These are phyloP conservation scores for Pterostichus madidus DNA, from an alignment of 2,888 invertebrate species.

Conservation along the genomic window DNA sequence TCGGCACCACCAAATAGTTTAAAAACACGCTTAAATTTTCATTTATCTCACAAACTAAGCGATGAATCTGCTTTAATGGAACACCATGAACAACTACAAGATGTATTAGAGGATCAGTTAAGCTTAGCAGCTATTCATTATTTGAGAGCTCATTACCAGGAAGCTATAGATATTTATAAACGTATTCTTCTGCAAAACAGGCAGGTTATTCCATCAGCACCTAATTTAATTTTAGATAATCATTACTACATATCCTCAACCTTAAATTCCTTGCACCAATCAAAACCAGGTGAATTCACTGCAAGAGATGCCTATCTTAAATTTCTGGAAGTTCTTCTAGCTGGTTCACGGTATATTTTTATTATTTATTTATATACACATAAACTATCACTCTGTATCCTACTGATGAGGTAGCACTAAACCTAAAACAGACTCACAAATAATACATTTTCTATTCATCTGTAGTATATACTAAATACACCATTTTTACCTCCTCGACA, in stretches of 20 bases:
- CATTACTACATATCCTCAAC: constrained; percentile 60
- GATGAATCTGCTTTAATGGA: constrained; percentile 92
- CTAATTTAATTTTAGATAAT: constrained; percentile 16
- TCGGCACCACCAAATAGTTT: constrained; percentile 83
- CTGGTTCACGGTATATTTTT: constrained; percentile 51
- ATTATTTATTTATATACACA: constrained; percentile 1
- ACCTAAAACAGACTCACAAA: too few species aligned
- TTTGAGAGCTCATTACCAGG: constrained; percentile 96
- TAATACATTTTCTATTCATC: too few species aligned
- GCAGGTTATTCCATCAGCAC: constrained; percentile 76
- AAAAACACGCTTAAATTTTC: constrained; percentile 90
- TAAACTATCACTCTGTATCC: background rate
- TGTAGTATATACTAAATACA: too few species aligned
- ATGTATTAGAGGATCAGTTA: constrained; percentile 95
- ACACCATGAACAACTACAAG: constrained; percentile 90
- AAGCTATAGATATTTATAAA: constrained; percentile 99
- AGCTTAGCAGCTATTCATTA: constrained; percentile 98
- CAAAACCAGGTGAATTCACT: constrained; percentile 4
- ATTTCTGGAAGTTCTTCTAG: constrained; percentile 54
- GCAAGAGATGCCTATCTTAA: constrained; percentile 44
- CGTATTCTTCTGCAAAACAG: constrained; percentile 93
- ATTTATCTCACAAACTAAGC: constrained; percentile 94
- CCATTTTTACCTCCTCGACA: too few species aligned
- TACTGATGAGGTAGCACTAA: background rate
- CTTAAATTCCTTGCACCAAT: constrained; percentile 45